phyloP scores from a whole-genome alignment of 1,140 invertebrate species.

The Euwallacea fornicatus region DNA sequence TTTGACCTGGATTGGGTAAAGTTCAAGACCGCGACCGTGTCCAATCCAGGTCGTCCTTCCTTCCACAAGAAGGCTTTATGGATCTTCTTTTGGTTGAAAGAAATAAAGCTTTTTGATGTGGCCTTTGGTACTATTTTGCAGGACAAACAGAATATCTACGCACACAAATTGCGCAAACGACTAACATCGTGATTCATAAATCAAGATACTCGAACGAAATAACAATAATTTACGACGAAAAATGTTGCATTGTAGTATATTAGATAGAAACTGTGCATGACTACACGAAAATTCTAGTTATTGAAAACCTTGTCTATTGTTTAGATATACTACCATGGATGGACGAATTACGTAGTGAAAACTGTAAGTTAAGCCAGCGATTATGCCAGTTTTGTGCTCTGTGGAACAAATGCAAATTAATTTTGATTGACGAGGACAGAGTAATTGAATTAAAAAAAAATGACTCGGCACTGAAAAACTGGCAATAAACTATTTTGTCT shows the following conservation, averaged over 20 bases:
- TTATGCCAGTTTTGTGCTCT: background rate
- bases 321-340: background rate
- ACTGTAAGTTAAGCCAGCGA: background rate
- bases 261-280: background rate
- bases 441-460: background rate
- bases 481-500: background rate
- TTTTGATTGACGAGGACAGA: background rate
- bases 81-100: too few species aligned
- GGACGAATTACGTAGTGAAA: background rate
- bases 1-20: constrained; percentile 4
- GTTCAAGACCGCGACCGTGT: constrained; percentile 5
- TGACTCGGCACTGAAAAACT: background rate
- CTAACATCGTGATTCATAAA: too few species aligned
- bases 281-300: background rate
- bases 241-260: background rate
- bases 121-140: too few species aligned
- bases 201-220: too few species aligned
- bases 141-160: too few species aligned
- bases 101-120: too few species aligned
- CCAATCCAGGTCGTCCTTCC: background rate
- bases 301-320: background rate
- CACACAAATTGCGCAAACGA: too few species aligned
- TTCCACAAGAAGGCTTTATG: too few species aligned
- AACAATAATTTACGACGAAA: too few species aligned
- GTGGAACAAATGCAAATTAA: background rate